Base-by-base conservation (phyloP, 2,888 invertebrate genomes). In the Caenorhabditis sp. region DNA sequence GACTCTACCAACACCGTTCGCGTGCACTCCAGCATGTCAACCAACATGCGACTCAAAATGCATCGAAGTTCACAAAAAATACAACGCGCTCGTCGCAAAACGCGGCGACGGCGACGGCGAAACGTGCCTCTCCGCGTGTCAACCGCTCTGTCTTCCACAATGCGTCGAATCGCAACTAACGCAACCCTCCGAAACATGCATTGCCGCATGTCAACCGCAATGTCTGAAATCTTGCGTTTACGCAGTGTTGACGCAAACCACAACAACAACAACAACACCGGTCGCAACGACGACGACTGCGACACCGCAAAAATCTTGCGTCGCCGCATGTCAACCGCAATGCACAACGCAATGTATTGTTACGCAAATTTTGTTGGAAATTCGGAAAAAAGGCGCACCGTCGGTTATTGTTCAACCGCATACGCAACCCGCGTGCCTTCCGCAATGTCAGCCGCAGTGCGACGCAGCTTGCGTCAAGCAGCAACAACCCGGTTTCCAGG, bases 1-100 rank as follows among this genome's bases (percentile, higher is more conserved):
- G 23, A 55, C 21, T 26, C 4, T 8, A 26, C 26, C 17, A 14
- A 5, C 24, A 23, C n/a, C 59, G n/a, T 4, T 19, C 8, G 12
- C 24, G 31, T 79, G 79, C 58, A 76, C 77, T 31, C 68, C 77
- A 31, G 75, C 71, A 26, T 79, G 79, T 66, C 79, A 77, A 49
- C 77, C 79, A 24, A 50, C 68, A 1, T 79, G 79, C 50, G 66
- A 66, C 36, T 27, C 71, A 14, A 67, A 69, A 24, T 79, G 79
- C 61, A 76, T 70, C 36, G 65, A 75, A 26, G 62, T 69, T 14
- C 65, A 65, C 57, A 66, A 62, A 24, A 57, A 63, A 23, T 73
- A 73, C 26, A n/a, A n/a, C n/a, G 73, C 68, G 66, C 62, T 73
- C n/a, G 66, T 14, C 17, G 14, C 17, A 5, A 43, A 43, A 43